Conservation (phyloP, 1,140 invertebrate genomes). For the Bacillus rossius region DNA sequence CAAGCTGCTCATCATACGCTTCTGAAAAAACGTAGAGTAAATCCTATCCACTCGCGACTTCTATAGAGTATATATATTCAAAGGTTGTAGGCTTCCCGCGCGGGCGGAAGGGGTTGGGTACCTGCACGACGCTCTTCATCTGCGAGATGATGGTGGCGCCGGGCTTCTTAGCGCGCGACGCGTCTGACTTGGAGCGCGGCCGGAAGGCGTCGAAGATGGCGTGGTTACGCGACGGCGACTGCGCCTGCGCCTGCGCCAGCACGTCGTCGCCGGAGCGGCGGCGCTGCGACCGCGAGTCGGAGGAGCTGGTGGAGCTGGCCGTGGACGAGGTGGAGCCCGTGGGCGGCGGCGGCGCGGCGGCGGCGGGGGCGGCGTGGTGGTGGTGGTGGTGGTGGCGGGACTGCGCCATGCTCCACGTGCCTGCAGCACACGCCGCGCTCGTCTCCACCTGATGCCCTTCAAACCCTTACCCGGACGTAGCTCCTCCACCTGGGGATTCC, state of each 20-base stretch:
- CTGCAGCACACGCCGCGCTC: slow-evolving; percentile 9
- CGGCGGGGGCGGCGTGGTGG: background rate
- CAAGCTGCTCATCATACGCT: too few relatives aligned
- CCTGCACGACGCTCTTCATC: slow-evolving; percentile 72
- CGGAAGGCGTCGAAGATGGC: slow-evolving; percentile 77
- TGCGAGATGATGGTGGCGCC: slow-evolving; percentile 61
- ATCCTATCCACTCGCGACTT: too few relatives aligned
- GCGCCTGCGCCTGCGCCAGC: slow-evolving; percentile 39
- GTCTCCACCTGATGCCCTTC: too few relatives aligned
- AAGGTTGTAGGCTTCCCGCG: too few relatives aligned
- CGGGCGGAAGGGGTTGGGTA: slow-evolving; percentile 40
- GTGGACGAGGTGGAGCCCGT: background rate
- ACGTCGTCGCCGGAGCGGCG: slow-evolving; percentile 45
- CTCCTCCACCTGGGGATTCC: too few relatives aligned
- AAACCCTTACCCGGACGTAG: too few relatives aligned
- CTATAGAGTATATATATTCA: too few relatives aligned
- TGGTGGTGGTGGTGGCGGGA: slow-evolving; percentile 43
- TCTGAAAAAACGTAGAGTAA: too few relatives aligned
- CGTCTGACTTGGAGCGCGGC: slow-evolving; percentile 74
- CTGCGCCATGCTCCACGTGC: slow-evolving; percentile 32
- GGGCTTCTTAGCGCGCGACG: slow-evolving; percentile 54
- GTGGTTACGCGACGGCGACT: slow-evolving; percentile 54
- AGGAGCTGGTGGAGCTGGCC: slow-evolving; percentile 23
- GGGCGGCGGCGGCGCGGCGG: slow-evolving; percentile 8
- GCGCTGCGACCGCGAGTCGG: slow-evolving; percentile 41